phyloP scores from a whole-genome alignment of 2,113 vertebrate genomes.

The Thamnophis sirtalis region DNA sequence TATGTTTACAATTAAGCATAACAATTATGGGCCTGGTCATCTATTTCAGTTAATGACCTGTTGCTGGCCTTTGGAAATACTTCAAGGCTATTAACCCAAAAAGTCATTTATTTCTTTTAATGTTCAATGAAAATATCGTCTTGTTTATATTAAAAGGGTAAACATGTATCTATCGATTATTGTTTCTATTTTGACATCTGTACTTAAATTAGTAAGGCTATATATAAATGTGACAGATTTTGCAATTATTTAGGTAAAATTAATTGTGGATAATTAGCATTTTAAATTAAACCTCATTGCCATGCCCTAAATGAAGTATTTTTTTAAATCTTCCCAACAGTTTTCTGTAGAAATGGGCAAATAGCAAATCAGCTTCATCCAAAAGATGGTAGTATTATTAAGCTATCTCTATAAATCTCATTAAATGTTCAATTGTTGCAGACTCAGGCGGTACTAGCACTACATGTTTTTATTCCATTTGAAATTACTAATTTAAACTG shows the following conservation, averaged over 20 bases:
- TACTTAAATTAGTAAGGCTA: background rate
- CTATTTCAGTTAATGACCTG: slow-evolving; percentile 61
- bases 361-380: background rate
- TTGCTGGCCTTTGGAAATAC: slow-evolving; percentile 40
- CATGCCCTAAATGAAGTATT: background rate
- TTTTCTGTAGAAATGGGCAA: background rate
- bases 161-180: slow-evolving; percentile 17
- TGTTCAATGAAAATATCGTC: slow-evolving; percentile 41
- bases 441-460: background rate
- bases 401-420: background rate
- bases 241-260: background rate
- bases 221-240: background rate
- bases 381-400: background rate
- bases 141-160: slow-evolving; percentile 32
- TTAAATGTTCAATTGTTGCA: slow-evolving; percentile 43
- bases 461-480: slow-evolving; percentile 28
- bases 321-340: background rate
- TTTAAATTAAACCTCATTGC: background rate
- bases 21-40: slow-evolving; percentile 46
- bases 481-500: background rate
- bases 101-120: slow-evolving; percentile 62
- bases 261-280: background rate
- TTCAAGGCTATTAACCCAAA: slow-evolving; percentile 54
- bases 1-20: slow-evolving; percentile 64
- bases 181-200: background rate